Evolutionary conservation across 30 jellyfish, hydroid and myxozoan genomes (phyloP), one percentile per base, ranked within the genome.

Genomic region (Sanderia malayensis): DNA sequence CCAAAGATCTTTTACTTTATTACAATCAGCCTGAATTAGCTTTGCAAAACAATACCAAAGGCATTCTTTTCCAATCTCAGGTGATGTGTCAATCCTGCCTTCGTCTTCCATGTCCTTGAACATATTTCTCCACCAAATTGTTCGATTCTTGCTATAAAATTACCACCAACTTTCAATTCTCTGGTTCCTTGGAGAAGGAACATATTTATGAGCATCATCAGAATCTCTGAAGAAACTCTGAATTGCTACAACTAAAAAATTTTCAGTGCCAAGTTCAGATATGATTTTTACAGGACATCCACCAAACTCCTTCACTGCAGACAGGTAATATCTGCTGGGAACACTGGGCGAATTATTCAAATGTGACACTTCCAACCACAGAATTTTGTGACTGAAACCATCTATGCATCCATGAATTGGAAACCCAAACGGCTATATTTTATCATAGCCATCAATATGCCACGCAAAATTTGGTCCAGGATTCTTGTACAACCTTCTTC

Each of bases 341-440:
- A 61, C 72, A 22, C 46, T 32, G 6, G 94, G 94, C 0, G 33
- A 58, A 27, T 82, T 82, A 49, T 82, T 82, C 29, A 84, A 73
- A 23, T 76, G 37, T 31, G 89, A 70, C 13, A 70, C 85, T 28
- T 71, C 23, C n/a, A 81, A 82, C 94, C 94, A 81, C 31, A 70
- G 24, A 24, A 81, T 67, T 73, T 73, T 72, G 15, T 83, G 58
- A 55, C 89, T 82, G 46, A 33, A 82, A 24, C 88, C 76, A 55
- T 82, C 95, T 4, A 82, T 82, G 34, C 90, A 84, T 13, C 88
- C 90, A 64, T 82, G 94, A 37, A 82, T 72, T 4, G 83, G 94
- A 46, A 82, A 73, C 57, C 89, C 95, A 31, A 8, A 41, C 15
- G 55, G 55, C 55, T 41, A 6, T 15, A 41, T 8, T 15, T 41